Evolutionary conservation across 2,113 vertebrate genomes (phyloP).

Genomic region (Callorhinus ursinus): DNA sequence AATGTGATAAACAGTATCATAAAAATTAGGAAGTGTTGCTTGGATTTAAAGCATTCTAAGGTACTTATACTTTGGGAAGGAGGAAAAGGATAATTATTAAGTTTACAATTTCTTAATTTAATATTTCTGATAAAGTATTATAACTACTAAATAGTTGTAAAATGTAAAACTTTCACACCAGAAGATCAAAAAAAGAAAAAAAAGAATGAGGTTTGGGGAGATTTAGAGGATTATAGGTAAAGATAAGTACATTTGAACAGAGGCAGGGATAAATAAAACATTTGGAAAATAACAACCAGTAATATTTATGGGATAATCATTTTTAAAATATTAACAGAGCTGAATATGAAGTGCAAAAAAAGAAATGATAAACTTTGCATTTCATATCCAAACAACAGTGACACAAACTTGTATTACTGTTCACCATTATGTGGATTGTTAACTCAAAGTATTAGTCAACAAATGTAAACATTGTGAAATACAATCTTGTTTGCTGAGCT

Average conservation of each 20-base stretch:
- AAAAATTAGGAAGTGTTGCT: background rate
- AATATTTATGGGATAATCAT: background rate
- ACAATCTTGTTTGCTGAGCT: conserved; percentile 8
- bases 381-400: background rate
- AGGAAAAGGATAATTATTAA: background rate
- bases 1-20: background rate
- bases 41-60: background rate
- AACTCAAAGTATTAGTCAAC: conserved; percentile 43
- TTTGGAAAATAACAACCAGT: background rate
- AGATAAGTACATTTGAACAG: background rate
- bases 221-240: background rate
- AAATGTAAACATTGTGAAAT: conserved; percentile 53
- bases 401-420: background rate
- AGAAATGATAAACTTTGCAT: background rate
- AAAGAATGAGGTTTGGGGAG: background rate
- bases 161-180: conserved; percentile 1
- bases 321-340: background rate
- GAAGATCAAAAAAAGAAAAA: background rate
- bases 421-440: conserved; percentile 1
- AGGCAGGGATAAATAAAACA: background rate
- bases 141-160: background rate
- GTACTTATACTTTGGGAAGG: background rate
- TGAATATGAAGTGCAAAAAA: background rate
- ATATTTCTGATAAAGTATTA: conserved; percentile 40
- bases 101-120: background rate